A percentile compares a stretch with the other conserved stretches of the same genome.
These are phyloP conservation scores for Eptesicus fuscus DNA, from an alignment of 2,113 vertebrate species.

Conservation along the genomic window DNA sequence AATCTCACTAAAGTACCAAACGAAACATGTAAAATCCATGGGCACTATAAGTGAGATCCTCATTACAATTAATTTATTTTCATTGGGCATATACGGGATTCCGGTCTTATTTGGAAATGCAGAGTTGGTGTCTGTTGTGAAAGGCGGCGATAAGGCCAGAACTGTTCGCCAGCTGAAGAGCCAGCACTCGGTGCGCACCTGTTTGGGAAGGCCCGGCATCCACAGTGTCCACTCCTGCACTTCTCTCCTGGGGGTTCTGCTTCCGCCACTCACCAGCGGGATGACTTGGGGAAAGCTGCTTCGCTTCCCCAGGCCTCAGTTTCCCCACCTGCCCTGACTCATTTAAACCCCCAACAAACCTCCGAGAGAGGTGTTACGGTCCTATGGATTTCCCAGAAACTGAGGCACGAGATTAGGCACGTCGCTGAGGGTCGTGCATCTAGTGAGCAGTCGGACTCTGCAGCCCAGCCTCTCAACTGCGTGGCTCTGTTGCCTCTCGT, in stretches of 20 bases:
- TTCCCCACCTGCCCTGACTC: not conserved
- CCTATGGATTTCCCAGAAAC: not conserved
- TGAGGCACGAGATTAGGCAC: not conserved
- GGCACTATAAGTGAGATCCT: constrained; percentile 16
- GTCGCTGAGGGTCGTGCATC: not conserved
- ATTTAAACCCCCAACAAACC: not conserved
- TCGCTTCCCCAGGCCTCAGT: not conserved
- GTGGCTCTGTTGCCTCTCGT: not conserved
- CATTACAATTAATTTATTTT: constrained; percentile 54
- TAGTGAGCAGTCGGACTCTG: not conserved
- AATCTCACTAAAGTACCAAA: constrained; percentile 33
- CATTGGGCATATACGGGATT: not conserved
- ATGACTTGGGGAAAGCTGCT: not conserved
- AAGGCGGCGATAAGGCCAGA: constrained; percentile 40
- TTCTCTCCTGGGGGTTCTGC: not conserved
- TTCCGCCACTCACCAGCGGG: not conserved
- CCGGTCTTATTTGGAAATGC: constrained; percentile 44
- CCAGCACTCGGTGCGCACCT: not conserved
- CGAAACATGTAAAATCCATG: not conserved
- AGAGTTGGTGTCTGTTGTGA: constrained; percentile 42
- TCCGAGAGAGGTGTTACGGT: not conserved
- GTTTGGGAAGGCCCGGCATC: not conserved
- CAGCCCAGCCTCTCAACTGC: not conserved
- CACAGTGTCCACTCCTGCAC: not conserved
- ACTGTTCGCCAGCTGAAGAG: not conserved